These are phyloP conservation scores for Ceratosolen solmsi DNA, from an alignment of 1,140 invertebrate genomes.

Conservation along the genomic window DNA sequence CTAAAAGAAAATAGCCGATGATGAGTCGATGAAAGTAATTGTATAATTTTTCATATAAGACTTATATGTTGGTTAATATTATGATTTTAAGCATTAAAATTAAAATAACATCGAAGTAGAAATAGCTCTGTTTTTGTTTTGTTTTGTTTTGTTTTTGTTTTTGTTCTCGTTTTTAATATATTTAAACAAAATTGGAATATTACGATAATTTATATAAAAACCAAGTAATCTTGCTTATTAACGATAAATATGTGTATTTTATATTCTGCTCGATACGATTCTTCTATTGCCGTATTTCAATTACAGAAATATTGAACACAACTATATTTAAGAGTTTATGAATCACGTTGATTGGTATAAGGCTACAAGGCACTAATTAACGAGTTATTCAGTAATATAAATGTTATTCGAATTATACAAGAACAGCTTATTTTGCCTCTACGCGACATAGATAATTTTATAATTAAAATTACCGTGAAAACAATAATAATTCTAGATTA, in stretches of 20 bases:
- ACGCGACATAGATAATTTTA: not conserved
- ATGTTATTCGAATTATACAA: conserved; percentile 14
- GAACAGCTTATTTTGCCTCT: not conserved
- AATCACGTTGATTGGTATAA: conserved; percentile 26
- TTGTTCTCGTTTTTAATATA: too few species aligned
- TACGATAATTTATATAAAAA: too few species aligned
- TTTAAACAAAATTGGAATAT: too few species aligned
- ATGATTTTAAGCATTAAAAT: too few species aligned
- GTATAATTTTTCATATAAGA: too few species aligned
- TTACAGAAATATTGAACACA: not conserved
- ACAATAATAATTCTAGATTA: not conserved
- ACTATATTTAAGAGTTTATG: conserved; percentile 12
- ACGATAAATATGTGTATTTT: not conserved
- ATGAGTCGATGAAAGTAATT: too few species aligned
- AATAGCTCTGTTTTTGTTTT: too few species aligned
- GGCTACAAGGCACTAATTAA: conserved; percentile 14
- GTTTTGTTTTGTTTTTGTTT: too few species aligned
- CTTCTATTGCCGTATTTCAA: not conserved
- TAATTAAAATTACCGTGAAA: conserved; percentile 8
- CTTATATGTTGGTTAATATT: too few species aligned
- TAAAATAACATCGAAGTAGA: too few species aligned
- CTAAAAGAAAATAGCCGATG: too few species aligned
- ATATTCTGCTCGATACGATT: not conserved
- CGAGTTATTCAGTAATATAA: conserved; percentile 9
- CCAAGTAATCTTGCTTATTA: too few species aligned